Evolutionary conservation across 2,113 vertebrate species (phyloP).

Genomic region (Rana temporaria): DNA sequence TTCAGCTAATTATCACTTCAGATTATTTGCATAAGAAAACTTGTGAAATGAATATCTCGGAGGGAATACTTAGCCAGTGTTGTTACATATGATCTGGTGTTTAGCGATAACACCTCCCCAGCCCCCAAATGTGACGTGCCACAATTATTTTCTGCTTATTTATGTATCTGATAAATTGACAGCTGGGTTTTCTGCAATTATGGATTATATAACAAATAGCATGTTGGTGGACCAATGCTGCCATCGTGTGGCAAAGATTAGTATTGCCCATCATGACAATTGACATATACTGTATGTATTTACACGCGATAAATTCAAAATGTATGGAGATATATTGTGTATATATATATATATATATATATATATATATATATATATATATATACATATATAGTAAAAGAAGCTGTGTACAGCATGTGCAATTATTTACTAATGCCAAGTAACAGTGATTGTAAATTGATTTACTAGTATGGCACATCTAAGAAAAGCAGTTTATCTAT

Average conservation of each 20-base stretch:
- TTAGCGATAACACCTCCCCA: constrained; percentile 47
- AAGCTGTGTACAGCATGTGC: too few relatives aligned
- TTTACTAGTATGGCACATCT: too few relatives aligned
- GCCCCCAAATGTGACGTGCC: neutral
- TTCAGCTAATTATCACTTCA: constrained; percentile 37
- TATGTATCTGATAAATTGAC: constrained; percentile 46
- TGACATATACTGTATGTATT: too few relatives aligned
- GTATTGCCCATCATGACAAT: neutral
- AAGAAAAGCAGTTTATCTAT: too few relatives aligned
- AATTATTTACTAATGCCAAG: too few relatives aligned
- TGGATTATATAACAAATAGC: constrained; percentile 7
- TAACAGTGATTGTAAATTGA: too few relatives aligned
- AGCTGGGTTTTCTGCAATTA: constrained; percentile 26
- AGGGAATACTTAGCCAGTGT: constrained; percentile 31
- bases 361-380: too few relatives aligned
- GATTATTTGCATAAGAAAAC: constrained; percentile 34
- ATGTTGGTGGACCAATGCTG: constrained; percentile 1
- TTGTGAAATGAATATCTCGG: constrained; percentile 40
- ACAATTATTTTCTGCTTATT: constrained; percentile 49
- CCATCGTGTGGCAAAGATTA: neutral
- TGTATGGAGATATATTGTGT: too few relatives aligned
- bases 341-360: too few relatives aligned
- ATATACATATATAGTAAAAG: too few relatives aligned
- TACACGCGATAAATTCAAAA: too few relatives aligned
- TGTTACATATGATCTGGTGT: constrained; percentile 50